Evolutionary conservation across 2,888 invertebrate genomes (phyloP), one percentile per base, ranked within the genome.

Genomic region (Athalia cordata): DNA sequence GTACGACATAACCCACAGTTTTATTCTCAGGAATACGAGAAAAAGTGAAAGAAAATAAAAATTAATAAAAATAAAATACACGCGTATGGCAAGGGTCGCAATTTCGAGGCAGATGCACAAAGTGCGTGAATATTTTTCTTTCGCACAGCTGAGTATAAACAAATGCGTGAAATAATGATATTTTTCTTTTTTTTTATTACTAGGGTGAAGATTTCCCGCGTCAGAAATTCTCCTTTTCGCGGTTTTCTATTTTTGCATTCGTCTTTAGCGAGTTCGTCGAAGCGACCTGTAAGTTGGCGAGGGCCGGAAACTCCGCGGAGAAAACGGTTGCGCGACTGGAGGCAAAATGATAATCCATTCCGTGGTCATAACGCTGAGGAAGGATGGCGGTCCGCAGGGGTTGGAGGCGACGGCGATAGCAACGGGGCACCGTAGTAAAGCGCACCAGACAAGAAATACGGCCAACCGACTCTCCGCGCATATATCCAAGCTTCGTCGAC

Each of bases 361-460:
- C 87, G 83, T 86, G 89, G 88, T 88, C 89, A 89, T 89, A 89
- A 89, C 87, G 86, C 84, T 84, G 85, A 85, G 84, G 72, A 47
- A 72, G 72, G 59, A 72, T 50, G 66, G 66, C 15, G 66, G 66
- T 49, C 66, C 13, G 29, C 29, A 55, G 11, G 47, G 72, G n/a
- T 11, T 29, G n/a, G 66, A 9, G 49, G 15, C 59, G 45, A 59
- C 55, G 11, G 55, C 11, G 59, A 57, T 13, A 70, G 70, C 70
- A 72, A 45, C 29, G 59, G 47, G 59, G 43, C 72, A 47, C 47
- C 29, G 64, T 66, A 72, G 64, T 66, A 72, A 72, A 89, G 88
- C 89, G 89, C 88, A 87, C 89, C 87, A 89, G 89, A 89, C 89
- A 88, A 89, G 89, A 89, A 88, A 89, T 89, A 89, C 87, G 88